phyloP scores from a whole-genome alignment of 2,113 vertebrate genomes.

The Anser brachyrhynchus region DNA sequence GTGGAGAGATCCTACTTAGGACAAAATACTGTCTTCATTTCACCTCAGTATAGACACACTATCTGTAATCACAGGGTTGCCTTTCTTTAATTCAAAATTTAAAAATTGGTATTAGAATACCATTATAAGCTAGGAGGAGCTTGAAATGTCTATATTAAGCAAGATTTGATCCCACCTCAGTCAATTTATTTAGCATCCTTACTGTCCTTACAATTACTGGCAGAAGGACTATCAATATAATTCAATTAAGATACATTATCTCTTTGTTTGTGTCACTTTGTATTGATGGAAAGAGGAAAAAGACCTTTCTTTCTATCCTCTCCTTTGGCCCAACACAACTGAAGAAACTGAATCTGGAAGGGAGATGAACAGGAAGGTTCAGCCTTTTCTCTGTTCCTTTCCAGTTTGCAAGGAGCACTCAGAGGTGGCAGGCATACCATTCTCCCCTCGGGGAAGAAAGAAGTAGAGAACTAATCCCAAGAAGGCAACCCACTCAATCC shows the following conservation, averaged over 20 bases:
- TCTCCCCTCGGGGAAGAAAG: not conserved
- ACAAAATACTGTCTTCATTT: not conserved
- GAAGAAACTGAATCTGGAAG: not conserved
- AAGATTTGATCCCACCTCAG: not conserved
- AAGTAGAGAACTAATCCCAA: not conserved
- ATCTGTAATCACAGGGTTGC: not conserved
- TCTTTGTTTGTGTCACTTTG: not conserved
- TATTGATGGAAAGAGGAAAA: not conserved
- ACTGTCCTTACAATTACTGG: not conserved
- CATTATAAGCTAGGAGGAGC: not conserved
- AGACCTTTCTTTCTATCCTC: not conserved
- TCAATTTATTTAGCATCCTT: not conserved
- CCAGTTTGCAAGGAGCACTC: not conserved
- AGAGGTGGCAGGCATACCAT: fast-evolving
- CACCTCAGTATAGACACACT: not conserved
- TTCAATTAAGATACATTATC: not conserved
- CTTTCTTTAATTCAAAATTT: not conserved
- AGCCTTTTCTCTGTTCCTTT: not conserved
- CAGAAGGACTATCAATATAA: not conserved
- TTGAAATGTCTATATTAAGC: not conserved
- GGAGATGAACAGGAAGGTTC: not conserved
- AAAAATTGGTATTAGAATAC: not conserved
- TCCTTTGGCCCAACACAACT: not conserved
- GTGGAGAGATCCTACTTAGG: not conserved
- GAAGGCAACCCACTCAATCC: not conserved